phyloP scores from a whole-genome alignment of 2,888 invertebrate species.

The Ormyrus thymus region DNA sequence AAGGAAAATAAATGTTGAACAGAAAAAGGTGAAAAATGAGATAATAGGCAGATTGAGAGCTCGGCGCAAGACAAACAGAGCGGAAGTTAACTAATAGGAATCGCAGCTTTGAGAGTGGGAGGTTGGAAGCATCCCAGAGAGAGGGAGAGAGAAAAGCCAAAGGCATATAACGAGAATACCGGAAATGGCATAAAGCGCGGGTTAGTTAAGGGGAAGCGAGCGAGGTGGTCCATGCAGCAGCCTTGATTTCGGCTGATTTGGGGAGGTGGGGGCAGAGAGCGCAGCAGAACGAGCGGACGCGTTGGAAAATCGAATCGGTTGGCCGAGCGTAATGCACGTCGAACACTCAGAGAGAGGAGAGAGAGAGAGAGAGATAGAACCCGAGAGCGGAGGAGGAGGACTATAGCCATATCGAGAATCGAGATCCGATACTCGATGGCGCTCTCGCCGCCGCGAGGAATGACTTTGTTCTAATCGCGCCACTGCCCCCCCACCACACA shows the following conservation, averaged over 20 bases:
- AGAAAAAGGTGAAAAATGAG: no score
- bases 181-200: background rate
- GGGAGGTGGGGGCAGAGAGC: constrained; percentile 3
- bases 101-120: background rate
- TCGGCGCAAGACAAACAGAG: background rate
- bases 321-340: constrained; percentile 23
- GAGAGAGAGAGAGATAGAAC: background rate
- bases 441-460: constrained; percentile 32
- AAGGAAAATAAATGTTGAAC: no score
- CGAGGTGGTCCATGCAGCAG: background rate
- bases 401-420: constrained; percentile 39
- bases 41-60: no score
- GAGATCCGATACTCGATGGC: constrained; percentile 49
- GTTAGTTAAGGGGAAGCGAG: constrained; percentile 28
- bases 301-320: constrained; percentile 44
- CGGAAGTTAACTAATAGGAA: background rate
- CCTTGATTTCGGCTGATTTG: constrained; percentile 39
- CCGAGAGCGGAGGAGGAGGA: background rate
- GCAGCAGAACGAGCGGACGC: constrained; percentile 4
- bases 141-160: background rate
- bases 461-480: constrained; percentile 48
- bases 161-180: no score
- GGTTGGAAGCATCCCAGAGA: background rate
- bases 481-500: background rate
- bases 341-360: background rate